phyloP scores from a whole-genome alignment of 1,140 invertebrate species.

The Hylaeus anthracinus region DNA sequence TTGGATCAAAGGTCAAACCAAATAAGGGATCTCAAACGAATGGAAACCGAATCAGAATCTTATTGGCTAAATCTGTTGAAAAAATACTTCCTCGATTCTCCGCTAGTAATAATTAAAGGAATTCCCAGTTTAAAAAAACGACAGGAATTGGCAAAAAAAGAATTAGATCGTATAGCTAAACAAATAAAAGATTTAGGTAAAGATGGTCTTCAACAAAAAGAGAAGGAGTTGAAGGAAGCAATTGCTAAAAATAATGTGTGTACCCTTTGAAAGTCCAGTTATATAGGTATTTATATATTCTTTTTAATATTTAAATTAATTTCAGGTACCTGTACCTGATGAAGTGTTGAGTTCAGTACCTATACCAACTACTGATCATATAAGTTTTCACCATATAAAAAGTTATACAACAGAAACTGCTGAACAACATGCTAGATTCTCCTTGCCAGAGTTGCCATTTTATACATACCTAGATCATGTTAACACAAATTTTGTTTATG shows the following conservation, averaged over 20 bases:
- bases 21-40: slow-evolving; percentile 83
- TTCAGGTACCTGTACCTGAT: slow-evolving; percentile 84
- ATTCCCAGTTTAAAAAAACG: slow-evolving; percentile 83
- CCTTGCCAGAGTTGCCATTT: slow-evolving; percentile 85
- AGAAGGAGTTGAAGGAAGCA: slow-evolving; percentile 84
- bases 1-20: slow-evolving; percentile 88
- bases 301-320: slow-evolving; percentile 53
- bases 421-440: slow-evolving; percentile 83
- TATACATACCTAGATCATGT: slow-evolving; percentile 90
- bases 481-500: slow-evolving; percentile 92
- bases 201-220: slow-evolving; percentile 85
- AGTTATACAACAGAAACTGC: slow-evolving; percentile 81
- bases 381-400: slow-evolving; percentile 86
- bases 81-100: slow-evolving; percentile 86
- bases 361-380: slow-evolving; percentile 86
- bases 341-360: slow-evolving; percentile 86
- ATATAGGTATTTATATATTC: slow-evolving; percentile 24
- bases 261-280: background rate
- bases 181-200: slow-evolving; percentile 85
- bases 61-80: slow-evolving; percentile 89
- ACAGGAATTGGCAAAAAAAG: slow-evolving; percentile 84
- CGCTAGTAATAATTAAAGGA: slow-evolving; percentile 81
- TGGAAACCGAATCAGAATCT: slow-evolving; percentile 83
- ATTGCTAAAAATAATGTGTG: slow-evolving; percentile 89
- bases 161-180: slow-evolving; percentile 85